A percentile compares a stretch with the other conserved stretches of the same genome.
phyloP scores from a whole-genome alignment of 1,140 invertebrate genomes.

The Drosophila funebris region DNA sequence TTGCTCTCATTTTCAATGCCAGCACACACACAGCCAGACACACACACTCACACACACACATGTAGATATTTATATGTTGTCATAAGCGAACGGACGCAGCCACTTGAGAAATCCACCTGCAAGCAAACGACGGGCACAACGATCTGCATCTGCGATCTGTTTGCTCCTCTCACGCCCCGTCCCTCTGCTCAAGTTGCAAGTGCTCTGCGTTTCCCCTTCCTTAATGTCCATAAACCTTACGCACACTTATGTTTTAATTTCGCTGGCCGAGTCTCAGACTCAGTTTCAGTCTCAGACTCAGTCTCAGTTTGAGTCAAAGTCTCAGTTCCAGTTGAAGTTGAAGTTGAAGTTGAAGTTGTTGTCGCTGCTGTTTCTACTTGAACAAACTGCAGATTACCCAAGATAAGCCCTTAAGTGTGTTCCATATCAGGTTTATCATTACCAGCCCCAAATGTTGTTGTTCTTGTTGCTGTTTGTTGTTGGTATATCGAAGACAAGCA shows the following conservation, averaged over 20 bases:
- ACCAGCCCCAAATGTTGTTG: conserved; percentile 26
- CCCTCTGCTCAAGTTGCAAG: background rate
- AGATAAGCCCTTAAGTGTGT: conserved; percentile 82
- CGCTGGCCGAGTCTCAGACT: conserved; percentile 46
- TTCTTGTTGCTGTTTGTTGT: conserved; percentile 24
- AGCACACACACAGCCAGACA: background rate
- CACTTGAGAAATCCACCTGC: conserved; percentile 81
- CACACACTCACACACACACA: background rate
- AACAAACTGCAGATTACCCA: conserved; percentile 74
- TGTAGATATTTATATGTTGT: background rate
- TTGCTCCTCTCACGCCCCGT: background rate
- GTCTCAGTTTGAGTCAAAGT: background rate
- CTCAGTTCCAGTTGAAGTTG: conserved; percentile 9
- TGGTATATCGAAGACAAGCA: conserved; percentile 52
- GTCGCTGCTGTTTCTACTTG: conserved; percentile 73
- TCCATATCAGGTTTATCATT: conserved; percentile 80
- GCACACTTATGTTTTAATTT: conserved; percentile 63
- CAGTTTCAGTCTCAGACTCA: conserved; percentile 8
- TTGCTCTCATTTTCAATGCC: conserved; percentile 14
- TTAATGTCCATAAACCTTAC: conserved; percentile 30
- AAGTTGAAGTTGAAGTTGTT: conserved; percentile 23
- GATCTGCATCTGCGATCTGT: conserved; percentile 58
- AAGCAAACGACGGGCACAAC: conserved; percentile 31
- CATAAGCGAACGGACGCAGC: conserved; percentile 68
- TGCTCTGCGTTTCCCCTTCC: background rate